These are phyloP conservation scores for Sebastes iracundus DNA, from an alignment of 2,797 vertebrate genomes.

Conservation along the genomic window DNA sequence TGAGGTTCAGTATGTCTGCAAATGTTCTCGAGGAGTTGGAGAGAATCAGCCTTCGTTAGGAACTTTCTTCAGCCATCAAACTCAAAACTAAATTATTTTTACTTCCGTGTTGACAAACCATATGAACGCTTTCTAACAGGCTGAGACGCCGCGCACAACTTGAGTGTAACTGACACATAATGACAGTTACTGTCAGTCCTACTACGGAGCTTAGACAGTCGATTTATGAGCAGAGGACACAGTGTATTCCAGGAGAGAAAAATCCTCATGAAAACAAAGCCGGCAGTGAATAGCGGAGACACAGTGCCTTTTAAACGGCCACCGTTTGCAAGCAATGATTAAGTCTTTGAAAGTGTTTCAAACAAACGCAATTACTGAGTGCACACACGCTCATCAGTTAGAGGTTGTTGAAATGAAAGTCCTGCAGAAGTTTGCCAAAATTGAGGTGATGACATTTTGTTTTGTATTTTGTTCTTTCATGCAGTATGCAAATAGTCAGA, in stretches of 20 bases:
- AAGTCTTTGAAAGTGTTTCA: constrained; percentile 22
- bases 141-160: not conserved
- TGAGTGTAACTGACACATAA: not conserved
- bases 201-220: not conserved
- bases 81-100: not conserved
- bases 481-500: not conserved
- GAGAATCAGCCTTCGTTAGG: not conserved
- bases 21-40: not conserved
- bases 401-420: constrained; percentile 14
- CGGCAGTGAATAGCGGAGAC: not conserved
- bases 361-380: constrained; percentile 14
- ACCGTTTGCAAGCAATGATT: not conserved
- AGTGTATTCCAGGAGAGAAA: not conserved
- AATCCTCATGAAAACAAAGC: not conserved
- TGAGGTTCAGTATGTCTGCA: not conserved
- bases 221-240: not conserved
- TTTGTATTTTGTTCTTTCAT: constrained; percentile 20
- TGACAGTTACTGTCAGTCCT: constrained; percentile 7
- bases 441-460: constrained; percentile 33
- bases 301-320: not conserved
- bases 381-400: not conserved
- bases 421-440: constrained; percentile 11
- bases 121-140: constrained; percentile 8
- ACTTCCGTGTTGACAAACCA: constrained; percentile 13
- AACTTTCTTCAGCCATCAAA: not conserved